phyloP scores from a whole-genome alignment of 2,888 invertebrate genomes.

The Asteroscopus sphinx region DNA sequence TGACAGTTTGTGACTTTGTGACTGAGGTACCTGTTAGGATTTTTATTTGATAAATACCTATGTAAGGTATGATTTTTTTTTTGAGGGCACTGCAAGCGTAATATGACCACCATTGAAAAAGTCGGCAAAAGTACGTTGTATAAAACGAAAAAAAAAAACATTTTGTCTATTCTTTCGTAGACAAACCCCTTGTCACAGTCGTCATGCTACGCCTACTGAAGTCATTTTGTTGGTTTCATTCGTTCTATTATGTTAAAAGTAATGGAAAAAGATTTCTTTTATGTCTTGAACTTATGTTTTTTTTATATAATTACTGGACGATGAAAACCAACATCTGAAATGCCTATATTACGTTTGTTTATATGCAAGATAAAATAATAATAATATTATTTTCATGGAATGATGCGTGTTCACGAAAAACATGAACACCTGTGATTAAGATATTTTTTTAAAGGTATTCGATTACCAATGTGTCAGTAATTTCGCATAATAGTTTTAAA shows the following conservation, averaged over 20 bases:
- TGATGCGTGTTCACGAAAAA: neutral
- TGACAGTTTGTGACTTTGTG: constrained; percentile 48
- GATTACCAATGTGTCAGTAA: neutral
- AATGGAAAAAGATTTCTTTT: neutral
- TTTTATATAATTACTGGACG: neutral
- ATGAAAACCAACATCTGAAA: neutral
- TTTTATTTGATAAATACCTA: constrained; percentile 7
- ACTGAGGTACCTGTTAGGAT: constrained; percentile 22
- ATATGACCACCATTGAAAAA: too few species aligned
- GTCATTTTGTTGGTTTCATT: neutral
- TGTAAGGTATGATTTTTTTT: constrained; percentile 17
- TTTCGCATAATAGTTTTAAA: neutral
- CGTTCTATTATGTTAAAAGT: neutral
- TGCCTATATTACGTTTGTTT: neutral
- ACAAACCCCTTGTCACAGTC: too few species aligned
- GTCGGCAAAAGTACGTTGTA: too few species aligned
- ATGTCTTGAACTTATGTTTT: too few species aligned
- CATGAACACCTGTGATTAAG: neutral
- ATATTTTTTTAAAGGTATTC: too few species aligned
- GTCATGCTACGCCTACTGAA: too few species aligned
- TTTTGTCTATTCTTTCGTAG: too few species aligned
- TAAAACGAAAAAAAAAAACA: too few species aligned
- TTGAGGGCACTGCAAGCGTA: too few species aligned
- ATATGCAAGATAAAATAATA: neutral
- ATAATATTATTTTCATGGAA: neutral